Evolutionary conservation across 2,797 vertebrate species (phyloP).

Genomic region (Spinibarbus caldwelli): DNA sequence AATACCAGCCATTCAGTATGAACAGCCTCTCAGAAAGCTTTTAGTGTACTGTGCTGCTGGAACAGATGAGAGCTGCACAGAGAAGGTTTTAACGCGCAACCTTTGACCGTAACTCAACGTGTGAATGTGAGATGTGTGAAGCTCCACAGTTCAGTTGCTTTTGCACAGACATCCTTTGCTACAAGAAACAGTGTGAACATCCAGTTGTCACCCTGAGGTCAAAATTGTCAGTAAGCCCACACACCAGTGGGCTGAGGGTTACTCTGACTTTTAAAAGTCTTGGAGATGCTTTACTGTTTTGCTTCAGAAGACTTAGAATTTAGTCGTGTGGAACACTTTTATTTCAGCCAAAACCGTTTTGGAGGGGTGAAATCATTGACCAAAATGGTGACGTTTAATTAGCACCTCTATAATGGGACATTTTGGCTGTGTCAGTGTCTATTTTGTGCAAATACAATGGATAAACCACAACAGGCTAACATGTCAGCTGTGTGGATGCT

Average conservation of each 20-base stretch:
- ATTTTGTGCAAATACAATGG: not conserved
- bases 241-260: slow-evolving; percentile 4
- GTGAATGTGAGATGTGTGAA: slow-evolving; percentile 1
- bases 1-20: not conserved
- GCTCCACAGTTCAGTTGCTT: not conserved
- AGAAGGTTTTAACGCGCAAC: not conserved
- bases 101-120: not conserved
- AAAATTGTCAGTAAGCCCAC: slow-evolving; percentile 6
- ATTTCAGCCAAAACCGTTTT: too few relatives aligned
- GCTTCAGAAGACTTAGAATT: not conserved
- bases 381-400: not conserved
- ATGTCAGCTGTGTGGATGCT: not conserved
- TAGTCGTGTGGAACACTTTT: not conserved
- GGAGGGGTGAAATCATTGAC: too few relatives aligned
- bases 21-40: slow-evolving; percentile 27
- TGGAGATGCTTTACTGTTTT: not conserved
- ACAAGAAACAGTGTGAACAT: not conserved
- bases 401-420: not conserved
- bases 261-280: not conserved
- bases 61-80: not conserved
- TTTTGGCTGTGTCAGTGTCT: not conserved
- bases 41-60: not conserved
- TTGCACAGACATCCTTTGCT: not conserved
- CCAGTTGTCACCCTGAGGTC: not conserved
- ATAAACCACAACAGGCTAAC: not conserved